Base-by-base conservation (phyloP, 2,113 vertebrate genomes). In the Notechis scutatus region DNA sequence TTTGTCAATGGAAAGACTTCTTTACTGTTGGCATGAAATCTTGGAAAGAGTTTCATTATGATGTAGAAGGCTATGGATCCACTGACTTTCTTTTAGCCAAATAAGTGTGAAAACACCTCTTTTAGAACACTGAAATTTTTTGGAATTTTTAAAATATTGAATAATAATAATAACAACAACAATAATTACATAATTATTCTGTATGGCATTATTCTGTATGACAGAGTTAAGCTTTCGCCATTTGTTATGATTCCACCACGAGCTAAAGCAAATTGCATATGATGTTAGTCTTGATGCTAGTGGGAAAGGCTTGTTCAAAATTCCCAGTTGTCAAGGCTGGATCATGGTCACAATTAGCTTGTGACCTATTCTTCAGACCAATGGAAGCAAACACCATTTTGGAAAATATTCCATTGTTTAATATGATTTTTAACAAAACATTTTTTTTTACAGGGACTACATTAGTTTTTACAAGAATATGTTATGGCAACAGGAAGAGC, bases 401-500 rank as follows among this genome's bases (percentile, higher is more conserved):
- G 26, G 26, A 90, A 64, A 90, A 50, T 9, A 50, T 50, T 54
- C 20, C 8, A 18, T 85, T 5, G 0, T 85, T 92, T 10, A 24
- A 42, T 54, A 56, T 26, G 18, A 21, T 86, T 81, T 90, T 47
- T 93, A 3, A 90, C 56, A 94, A 96, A 92, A 5, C 0, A n/a
- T 90, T 93, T 55, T 45, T 95, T 47, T 96, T 95, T 39, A 86
- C 94, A 95, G 95, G 11, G 34, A 94, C 42, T 86, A 91, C 11
- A 90, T 92, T 86, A 93, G 85, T 42, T 93, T 93, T 93, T 93
- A 96, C 3, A 42, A 24, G 93, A 93, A 96, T 64, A 90, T 92
- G 93, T 92, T 95, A 42, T 64, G 93, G 42, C 57, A 94, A 5
- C 87, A 93, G 89, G 93, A 92, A 92, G 93, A 34, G 81, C 90